Evolutionary conservation across 2,888 invertebrate species (phyloP), one percentile per base, ranked within the genome.

Genomic region (Dasysyrphus albostriatus): DNA sequence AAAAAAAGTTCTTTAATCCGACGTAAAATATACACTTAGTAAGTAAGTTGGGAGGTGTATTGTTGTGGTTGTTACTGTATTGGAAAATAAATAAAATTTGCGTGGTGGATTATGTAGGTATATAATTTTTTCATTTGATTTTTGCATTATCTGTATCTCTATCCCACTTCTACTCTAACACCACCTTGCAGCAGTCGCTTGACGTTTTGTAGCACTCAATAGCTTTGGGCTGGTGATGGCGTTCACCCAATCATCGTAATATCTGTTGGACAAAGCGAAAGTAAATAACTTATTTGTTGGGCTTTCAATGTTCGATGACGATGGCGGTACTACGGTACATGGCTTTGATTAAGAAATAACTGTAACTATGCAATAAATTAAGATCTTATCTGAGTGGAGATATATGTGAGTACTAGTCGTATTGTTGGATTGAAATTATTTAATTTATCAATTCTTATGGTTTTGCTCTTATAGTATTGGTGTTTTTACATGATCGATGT

Each of bases 271-370:
- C 34, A 58, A 42, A 61, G 42, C 61, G 24, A 44, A 65, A 65
- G 44, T 65, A 47, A 65, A 44, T 29, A 32, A 47, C 32, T 32
- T 75, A 70, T 69, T 61, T 51, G 61, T 19, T 69, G 74, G 54
- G 37, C 69, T 75, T 32, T 10, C 29, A 16, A 29, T 42, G 61
- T 65, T n/a, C 10, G 74, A 59, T 67, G 24, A 24, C 24, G 24
- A 24, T 24, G 54, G 29, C 42, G 51, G 12, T 42, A 47, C 61
- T 70, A 37, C 42, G 51, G 12, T 42, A 47, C 61, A 75, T 63
- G 44, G 19, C 63, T 70, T 61, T 70, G 75, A 75, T 75, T 81
- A 63, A 81, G 44, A 69, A 81, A 75, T 81, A 54, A 81, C 54
- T 54, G 32, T 16, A 69, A 61, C 54, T 75, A 70, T 69, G 61